Conservation (phyloP, 1,140 invertebrate genomes). For the Brachionus koreanus region DNA sequence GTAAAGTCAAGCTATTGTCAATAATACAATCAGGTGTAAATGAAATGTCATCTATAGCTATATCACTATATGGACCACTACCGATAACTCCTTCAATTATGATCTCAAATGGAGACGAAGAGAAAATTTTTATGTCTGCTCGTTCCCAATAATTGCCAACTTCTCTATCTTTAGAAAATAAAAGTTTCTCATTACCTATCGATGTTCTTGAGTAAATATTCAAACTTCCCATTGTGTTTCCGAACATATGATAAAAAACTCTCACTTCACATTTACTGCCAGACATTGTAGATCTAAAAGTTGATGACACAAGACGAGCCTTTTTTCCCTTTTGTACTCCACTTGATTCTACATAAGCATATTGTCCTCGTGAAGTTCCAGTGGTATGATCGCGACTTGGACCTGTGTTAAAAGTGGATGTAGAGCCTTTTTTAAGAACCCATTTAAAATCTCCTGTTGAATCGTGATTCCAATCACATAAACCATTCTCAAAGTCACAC, state of each 20-base stretch:
- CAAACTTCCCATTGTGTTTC: not conserved
- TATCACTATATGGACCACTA: constrained; percentile 62
- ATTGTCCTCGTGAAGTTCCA: constrained; percentile 43
- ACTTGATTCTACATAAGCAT: not conserved
- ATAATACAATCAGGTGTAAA: constrained; percentile 49
- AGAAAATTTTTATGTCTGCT: not conserved
- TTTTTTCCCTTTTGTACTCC: not conserved
- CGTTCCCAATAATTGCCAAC: constrained; percentile 46
- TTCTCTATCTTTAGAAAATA: constrained; percentile 47
- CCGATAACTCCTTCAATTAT: constrained; percentile 68
- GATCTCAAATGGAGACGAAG: constrained; percentile 57
- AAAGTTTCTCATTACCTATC: not conserved
- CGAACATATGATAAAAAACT: not conserved
- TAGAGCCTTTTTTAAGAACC: constrained; percentile 48
- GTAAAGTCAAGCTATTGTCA: constrained; percentile 45
- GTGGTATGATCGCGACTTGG: constrained; percentile 71
- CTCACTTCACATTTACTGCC: constrained; percentile 42
- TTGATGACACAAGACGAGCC: not conserved
- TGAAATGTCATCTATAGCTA: constrained; percentile 56
- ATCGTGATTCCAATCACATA: constrained; percentile 52
- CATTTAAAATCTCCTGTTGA: constrained; percentile 50
- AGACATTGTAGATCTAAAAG: not conserved
- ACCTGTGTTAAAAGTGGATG: constrained; percentile 65
- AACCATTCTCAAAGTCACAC: constrained; percentile 45
- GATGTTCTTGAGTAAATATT: not conserved